Evolutionary conservation across 2,888 invertebrate species (phyloP).

Genomic region (Copidosoma aretas): DNA sequence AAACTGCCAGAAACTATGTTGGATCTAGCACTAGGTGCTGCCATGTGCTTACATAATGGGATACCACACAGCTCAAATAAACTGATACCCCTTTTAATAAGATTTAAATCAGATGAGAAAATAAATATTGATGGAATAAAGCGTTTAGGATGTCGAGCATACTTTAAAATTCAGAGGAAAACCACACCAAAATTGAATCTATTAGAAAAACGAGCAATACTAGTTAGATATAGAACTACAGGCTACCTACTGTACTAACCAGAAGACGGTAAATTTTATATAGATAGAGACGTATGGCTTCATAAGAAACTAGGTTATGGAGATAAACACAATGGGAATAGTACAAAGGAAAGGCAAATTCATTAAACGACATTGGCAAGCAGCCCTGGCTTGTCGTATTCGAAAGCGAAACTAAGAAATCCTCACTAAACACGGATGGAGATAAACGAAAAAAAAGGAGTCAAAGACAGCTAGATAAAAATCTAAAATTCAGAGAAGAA

Average conservation of each 20-base stretch:
- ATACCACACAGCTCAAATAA: slow-evolving; percentile 34
- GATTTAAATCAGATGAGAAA: background rate
- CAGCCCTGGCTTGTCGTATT: too few relatives aligned
- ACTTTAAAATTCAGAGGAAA: background rate
- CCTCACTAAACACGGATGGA: too few relatives aligned
- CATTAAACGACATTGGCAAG: too few relatives aligned
- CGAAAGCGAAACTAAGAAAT: too few relatives aligned
- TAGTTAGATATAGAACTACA: slow-evolving; percentile 2
- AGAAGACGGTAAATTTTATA: slow-evolving; percentile 37
- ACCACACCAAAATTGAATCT: background rate
- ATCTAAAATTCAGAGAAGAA: too few relatives aligned
- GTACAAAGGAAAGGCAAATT: too few relatives aligned
- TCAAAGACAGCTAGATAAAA: too few relatives aligned
- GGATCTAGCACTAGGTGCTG: too few relatives aligned
- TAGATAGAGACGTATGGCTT: slow-evolving; percentile 43
- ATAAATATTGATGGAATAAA: background rate
- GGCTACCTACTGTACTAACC: slow-evolving; percentile 42
- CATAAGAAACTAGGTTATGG: slow-evolving; percentile 39
- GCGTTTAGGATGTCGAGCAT: background rate
- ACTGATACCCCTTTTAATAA: background rate
- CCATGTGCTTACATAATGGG: slow-evolving; percentile 30
- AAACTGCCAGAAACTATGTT: slow-evolving; percentile 39
- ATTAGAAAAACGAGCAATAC: background rate
- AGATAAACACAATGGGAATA: background rate
- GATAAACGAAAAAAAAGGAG: too few relatives aligned